These are phyloP conservation scores for Ploceus nigricollis DNA, from an alignment of 2,113 vertebrate species.

Conservation along the genomic window DNA sequence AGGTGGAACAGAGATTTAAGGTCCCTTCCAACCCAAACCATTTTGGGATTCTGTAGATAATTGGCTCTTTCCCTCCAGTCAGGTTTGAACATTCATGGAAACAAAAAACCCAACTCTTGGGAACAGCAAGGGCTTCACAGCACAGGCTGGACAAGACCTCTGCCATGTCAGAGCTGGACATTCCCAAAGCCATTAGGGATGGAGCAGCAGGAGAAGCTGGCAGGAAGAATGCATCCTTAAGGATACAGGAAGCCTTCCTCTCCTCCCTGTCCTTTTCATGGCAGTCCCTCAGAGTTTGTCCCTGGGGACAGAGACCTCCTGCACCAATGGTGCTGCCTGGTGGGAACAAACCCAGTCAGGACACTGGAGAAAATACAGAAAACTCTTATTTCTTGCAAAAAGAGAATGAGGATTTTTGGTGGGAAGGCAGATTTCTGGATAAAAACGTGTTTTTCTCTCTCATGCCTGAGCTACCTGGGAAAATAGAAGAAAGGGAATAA, in stretches of 20 bases:
- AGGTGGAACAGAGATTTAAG: neutral
- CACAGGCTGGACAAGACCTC: neutral
- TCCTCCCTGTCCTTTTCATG: neutral
- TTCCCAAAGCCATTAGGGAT: fast-evolving
- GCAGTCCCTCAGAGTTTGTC: neutral
- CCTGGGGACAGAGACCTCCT: neutral
- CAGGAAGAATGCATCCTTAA: neutral
- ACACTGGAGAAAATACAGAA: neutral
- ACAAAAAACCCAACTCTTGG: neutral
- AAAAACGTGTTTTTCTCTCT: neutral
- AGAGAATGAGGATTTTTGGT: neutral
- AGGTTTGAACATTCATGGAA: neutral
- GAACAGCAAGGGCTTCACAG: fast-evolving
- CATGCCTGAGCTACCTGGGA: neutral
- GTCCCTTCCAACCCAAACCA: neutral
- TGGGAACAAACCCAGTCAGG: neutral
- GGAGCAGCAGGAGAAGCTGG: neutral
- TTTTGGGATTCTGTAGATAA: neutral
- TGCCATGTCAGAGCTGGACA: neutral
- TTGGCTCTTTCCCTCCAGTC: neutral
- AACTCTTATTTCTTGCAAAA: neutral
- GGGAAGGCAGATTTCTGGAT: neutral
- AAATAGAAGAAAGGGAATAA: neutral
- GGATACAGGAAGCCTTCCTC: neutral
- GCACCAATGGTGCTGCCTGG: neutral